phyloP scores from a whole-genome alignment of 2,888 invertebrate genomes.

The Polylopha cassiicola region DNA sequence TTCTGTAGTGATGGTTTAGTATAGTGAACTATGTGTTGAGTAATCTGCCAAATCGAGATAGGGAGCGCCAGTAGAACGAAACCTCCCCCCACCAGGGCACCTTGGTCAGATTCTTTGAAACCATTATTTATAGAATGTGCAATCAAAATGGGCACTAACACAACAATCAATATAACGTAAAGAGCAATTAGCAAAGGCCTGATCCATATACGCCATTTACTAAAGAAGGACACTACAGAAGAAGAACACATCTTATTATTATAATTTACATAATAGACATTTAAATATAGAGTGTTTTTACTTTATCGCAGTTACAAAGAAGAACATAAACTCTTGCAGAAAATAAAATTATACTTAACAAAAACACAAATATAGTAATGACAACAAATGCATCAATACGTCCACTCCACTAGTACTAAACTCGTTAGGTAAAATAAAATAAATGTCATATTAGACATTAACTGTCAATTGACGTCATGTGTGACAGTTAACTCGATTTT shows the following conservation, averaged over 20 bases:
- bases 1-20: conserved; percentile 94
- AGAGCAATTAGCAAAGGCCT: conserved; percentile 87
- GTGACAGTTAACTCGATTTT: too few relatives aligned
- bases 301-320: conserved; percentile 1
- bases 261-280: conserved; percentile 20
- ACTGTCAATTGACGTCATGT: too few relatives aligned
- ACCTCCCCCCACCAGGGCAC: conserved; percentile 90
- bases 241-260: conserved; percentile 58
- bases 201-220: conserved; percentile 92
- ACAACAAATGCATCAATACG: too few relatives aligned
- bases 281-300: too few relatives aligned
- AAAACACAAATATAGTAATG: too few relatives aligned
- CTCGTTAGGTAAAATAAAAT: too few relatives aligned
- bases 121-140: conserved; percentile 88
- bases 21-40: conserved; percentile 95
- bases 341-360: too few relatives aligned
- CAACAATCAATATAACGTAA: conserved; percentile 88
- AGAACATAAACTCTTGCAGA: too few relatives aligned
- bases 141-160: conserved; percentile 90
- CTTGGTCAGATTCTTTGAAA: conserved; percentile 86
- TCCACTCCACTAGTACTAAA: too few relatives aligned
- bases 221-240: conserved; percentile 54
- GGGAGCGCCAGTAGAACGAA: conserved; percentile 94
- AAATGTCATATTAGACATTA: too few relatives aligned
- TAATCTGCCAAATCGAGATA: conserved; percentile 95